Base-by-base conservation (phyloP, 2,888 invertebrate species). In the Cabera pusaria region DNA sequence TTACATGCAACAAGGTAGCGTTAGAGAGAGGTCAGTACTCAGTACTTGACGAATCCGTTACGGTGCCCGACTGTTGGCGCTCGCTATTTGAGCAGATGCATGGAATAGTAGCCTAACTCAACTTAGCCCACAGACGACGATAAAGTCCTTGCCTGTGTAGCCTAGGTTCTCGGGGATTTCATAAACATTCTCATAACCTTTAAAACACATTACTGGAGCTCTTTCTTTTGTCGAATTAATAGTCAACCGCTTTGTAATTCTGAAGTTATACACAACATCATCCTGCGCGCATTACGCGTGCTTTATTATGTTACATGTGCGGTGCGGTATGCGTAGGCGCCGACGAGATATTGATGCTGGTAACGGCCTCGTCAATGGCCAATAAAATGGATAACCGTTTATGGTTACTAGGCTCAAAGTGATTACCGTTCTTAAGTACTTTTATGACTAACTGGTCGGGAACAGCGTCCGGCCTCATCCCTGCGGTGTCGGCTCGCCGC, bases 341-440 rank as follows among this genome's bases (percentile, higher is more conserved):
- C 47, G 52, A 50, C 31, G 31, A 54, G 57, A 53, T 59, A 60
- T 60, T 41, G 46, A 54, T 40, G 34, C 47, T 11, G 42, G 34
- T 64, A 69, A 68, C 63, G 62, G 68, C 59, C 41, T 51, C 42
- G 39, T 48, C 51, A 51, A 61, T 63, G 49, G 52, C 53, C 52
- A 63, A 66, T 72, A 70, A 70, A 70, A 64, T 56, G 40, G 49
- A 60, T 65, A 63, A 62, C 66, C 54, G 61, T 67, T 52, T 56
- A 44, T 56, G 43, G 42, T 29, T 52, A 41, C 48, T 48, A 55
- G 48, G 41, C 44, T 39, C 31, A 27, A 36, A 43, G 47, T 49
- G 41, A 49, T 53, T 45, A 50, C 44, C 53, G 50, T 55, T 55
- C 42, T 40, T 36, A 46, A 46, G 40, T 53, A 52, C 49, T 60